phyloP scores from a whole-genome alignment of 92 coral and sea anemone species.

The Plumapathes pennacea region DNA sequence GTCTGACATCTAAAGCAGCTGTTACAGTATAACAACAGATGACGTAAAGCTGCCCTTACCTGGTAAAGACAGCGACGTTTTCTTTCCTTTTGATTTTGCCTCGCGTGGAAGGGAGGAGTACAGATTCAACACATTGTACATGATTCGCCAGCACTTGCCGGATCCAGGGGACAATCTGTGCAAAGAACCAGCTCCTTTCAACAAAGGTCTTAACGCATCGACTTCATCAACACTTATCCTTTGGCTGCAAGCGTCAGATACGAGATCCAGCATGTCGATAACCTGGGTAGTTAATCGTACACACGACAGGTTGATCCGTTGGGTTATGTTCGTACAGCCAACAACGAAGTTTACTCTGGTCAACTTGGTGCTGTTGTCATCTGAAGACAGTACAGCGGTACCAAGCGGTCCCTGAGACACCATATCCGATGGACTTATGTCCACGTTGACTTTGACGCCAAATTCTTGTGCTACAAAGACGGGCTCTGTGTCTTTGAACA shows the following conservation, averaged over 20 bases:
- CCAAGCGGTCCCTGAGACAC: slow-evolving; percentile 7
- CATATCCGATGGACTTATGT: slow-evolving; percentile 42
- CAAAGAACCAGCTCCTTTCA: no score
- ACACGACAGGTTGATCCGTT: slow-evolving; percentile 79
- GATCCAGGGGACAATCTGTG: slow-evolving; percentile 11
- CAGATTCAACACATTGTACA: slow-evolving; percentile 90
- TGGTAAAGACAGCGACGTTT: no score
- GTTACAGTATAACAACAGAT: no score
- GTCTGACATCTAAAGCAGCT: no score
- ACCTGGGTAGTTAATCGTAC: slow-evolving; percentile 81
- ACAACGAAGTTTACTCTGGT: slow-evolving; percentile 68
- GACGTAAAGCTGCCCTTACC: no score
- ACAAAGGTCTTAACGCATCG: no score
- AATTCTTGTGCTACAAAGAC: slow-evolving; percentile 84
- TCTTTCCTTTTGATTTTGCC: slow-evolving; percentile 66
- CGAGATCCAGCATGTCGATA: slow-evolving; percentile 86
- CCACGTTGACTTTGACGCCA: slow-evolving; percentile 56
- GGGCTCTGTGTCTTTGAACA: slow-evolving; percentile 63
- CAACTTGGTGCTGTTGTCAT: slow-evolving; percentile 32
- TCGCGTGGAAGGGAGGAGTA: slow-evolving; percentile 92
- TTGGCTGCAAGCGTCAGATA: no score
- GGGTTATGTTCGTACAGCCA: slow-evolving; percentile 78
- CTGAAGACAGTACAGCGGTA: slow-evolving; percentile 20
- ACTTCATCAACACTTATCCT: no score
- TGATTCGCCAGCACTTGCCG: slow-evolving; percentile 91